Evolutionary conservation across 1,140 invertebrate genomes (phyloP).

Genomic region (Drosophila jambulina): DNA sequence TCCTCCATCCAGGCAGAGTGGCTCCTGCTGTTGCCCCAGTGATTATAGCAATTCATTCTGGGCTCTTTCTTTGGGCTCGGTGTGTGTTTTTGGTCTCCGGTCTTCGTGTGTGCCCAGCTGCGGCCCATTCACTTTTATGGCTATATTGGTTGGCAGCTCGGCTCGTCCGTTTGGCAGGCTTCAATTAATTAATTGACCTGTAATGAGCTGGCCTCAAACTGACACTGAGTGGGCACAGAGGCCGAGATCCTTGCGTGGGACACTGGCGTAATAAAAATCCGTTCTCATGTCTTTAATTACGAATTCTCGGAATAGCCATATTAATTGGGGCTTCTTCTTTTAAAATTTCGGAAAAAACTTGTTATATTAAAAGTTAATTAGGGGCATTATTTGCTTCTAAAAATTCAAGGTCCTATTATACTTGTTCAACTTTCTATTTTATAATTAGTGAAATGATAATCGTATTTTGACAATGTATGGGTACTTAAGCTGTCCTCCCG

Average conservation of each 20-base stretch:
- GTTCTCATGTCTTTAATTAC: conserved; percentile 2
- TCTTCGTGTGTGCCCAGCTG: conserved; percentile 17
- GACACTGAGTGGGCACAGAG: conserved; percentile 22
- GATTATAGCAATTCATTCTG: conserved; percentile 57
- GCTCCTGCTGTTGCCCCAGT: conserved; percentile 32
- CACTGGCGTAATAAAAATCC: conserved; percentile 4
- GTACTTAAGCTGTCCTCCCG: conserved; percentile 1
- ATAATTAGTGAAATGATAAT: not conserved
- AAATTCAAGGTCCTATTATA: not conserved
- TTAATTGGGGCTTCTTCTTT: not conserved
- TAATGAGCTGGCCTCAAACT: conserved; percentile 41
- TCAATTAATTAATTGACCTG: conserved; percentile 64
- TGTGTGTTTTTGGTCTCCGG: conserved; percentile 8
- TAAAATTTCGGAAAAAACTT: not conserved
- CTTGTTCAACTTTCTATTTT: too few species aligned
- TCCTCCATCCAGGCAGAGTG: not conserved
- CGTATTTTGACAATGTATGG: not conserved
- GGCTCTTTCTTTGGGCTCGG: conserved; percentile 1
- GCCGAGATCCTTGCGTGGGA: not conserved
- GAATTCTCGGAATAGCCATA: not conserved
- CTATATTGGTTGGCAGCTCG: conserved; percentile 35
- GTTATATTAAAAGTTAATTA: not conserved
- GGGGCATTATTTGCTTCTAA: not conserved
- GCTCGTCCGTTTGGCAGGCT: conserved; percentile 36
- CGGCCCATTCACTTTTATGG: conserved; percentile 56